phyloP scores from a whole-genome alignment of 2,113 vertebrate genomes.

The Ursus arctos region DNA sequence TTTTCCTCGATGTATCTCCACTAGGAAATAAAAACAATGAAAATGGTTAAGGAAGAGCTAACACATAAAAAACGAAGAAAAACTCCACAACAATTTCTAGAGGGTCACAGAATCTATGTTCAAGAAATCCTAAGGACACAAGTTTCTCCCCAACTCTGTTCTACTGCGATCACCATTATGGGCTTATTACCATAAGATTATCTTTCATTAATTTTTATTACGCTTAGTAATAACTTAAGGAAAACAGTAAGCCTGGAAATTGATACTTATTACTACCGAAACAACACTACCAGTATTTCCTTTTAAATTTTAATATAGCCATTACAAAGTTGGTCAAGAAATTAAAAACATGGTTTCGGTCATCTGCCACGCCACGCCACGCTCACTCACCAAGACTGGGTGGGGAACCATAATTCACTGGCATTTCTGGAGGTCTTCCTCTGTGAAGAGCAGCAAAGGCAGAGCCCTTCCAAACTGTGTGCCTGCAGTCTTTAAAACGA shows the following conservation, averaged over 20 bases:
- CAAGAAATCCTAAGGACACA: background rate
- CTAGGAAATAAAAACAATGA: slow-evolving; percentile 88
- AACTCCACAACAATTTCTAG: slow-evolving; percentile 32
- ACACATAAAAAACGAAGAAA: slow-evolving; percentile 15
- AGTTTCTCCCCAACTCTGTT: slow-evolving; percentile 7
- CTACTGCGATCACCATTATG: background rate
- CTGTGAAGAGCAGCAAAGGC: slow-evolving; percentile 97
- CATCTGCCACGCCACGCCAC: background rate
- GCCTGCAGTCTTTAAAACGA: slow-evolving; percentile 92
- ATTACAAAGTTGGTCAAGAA: slow-evolving; percentile 26
- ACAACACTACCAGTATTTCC: background rate
- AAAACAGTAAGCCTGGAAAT: background rate
- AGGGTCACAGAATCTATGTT: slow-evolving; percentile 2
- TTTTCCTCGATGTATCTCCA: slow-evolving; percentile 93
- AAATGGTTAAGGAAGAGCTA: slow-evolving; percentile 59
- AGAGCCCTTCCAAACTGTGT: slow-evolving; percentile 92
- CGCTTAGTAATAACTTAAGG: background rate
- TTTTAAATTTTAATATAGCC: background rate
- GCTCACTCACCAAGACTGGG: slow-evolving; percentile 91
- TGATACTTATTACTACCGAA: background rate
- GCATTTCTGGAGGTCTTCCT: slow-evolving; percentile 98
- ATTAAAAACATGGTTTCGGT: background rate
- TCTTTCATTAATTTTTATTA: slow-evolving; percentile 1
- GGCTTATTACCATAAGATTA: background rate
- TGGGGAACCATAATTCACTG: slow-evolving; percentile 91